Evolutionary conservation across 2,888 invertebrate genomes (phyloP).

Genomic region (Alviniconcha strummeri): DNA sequence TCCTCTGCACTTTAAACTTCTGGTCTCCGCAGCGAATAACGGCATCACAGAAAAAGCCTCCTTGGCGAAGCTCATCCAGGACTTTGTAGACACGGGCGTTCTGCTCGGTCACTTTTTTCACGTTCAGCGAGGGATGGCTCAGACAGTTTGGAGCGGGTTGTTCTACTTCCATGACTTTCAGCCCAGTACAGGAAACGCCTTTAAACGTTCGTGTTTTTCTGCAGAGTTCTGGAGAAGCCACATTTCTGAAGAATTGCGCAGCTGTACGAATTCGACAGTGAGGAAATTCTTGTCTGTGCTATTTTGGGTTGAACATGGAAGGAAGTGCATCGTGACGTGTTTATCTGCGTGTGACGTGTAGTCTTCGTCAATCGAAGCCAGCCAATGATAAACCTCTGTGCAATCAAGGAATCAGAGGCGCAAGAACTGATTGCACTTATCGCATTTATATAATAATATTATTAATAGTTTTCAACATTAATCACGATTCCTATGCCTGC

Average conservation of each 20-base stretch:
- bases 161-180: background rate
- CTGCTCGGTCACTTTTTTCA: background rate
- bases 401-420: too few species aligned
- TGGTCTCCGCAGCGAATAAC: constrained; percentile 27
- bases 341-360: too few species aligned
- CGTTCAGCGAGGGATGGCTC: background rate
- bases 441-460: too few species aligned
- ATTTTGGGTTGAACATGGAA: too few species aligned
- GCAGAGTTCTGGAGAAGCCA: background rate
- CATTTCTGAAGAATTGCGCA: background rate
- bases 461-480: too few species aligned
- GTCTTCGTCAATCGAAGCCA: too few species aligned
- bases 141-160: constrained; percentile 1
- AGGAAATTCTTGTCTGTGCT: too few species aligned
- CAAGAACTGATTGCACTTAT: too few species aligned
- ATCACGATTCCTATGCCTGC: too few species aligned
- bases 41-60: constrained; percentile 30
- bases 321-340: too few species aligned
- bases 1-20: constrained; percentile 79
- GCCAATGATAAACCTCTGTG: too few species aligned
- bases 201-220: background rate
- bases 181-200: background rate
- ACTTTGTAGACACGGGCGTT: constrained; percentile 22
- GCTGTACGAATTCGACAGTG: background rate
- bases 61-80: constrained; percentile 27